Evolutionary conservation across 2,113 vertebrate species (phyloP).

Genomic region (Sebastes schlegelii): DNA sequence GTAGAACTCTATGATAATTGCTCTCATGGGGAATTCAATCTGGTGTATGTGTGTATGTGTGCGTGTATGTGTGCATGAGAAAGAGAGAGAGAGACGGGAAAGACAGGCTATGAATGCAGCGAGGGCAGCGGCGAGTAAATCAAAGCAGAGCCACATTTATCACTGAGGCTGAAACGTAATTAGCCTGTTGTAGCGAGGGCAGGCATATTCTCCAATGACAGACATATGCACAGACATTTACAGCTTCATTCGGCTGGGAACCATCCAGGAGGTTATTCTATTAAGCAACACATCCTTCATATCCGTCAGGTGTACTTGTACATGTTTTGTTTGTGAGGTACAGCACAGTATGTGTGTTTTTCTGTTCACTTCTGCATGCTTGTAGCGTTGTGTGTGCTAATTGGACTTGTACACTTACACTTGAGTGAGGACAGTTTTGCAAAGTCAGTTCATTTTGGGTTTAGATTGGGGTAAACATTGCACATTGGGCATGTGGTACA

Average conservation of each 20-base stretch:
- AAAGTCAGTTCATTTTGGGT: not conserved
- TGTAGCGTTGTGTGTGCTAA: not conserved
- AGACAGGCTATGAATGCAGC: conserved; percentile 37
- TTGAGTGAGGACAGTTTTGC: not conserved
- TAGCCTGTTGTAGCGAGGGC: conserved; percentile 60
- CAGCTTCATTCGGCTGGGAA: conserved; percentile 45
- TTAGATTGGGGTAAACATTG: not conserved
- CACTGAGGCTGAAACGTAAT: conserved; percentile 70
- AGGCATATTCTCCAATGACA: conserved; percentile 51
- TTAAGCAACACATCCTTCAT: conserved; percentile 31
- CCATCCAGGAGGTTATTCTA: conserved; percentile 21
- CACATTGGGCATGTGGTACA: not conserved
- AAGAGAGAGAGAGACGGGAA: not conserved
- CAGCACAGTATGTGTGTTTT: not conserved
- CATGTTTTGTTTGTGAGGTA: not conserved
- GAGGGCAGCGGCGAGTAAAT: conserved; percentile 57
- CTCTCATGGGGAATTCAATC: conserved; percentile 61
- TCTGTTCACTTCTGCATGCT: not conserved
- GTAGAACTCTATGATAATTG: conserved; percentile 69
- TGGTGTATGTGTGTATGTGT: conserved; percentile 12
- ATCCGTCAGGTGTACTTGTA: not conserved
- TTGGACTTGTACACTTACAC: not conserved
- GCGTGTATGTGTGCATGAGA: not conserved
- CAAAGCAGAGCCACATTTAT: conserved; percentile 72
- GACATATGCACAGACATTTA: conserved; percentile 56